A percentile compares a stretch with the other conserved stretches of the same genome.
These are phyloP conservation scores for Hippocampus barbouri DNA, from an alignment of 2,113 vertebrate species.

Conservation along the genomic window DNA sequence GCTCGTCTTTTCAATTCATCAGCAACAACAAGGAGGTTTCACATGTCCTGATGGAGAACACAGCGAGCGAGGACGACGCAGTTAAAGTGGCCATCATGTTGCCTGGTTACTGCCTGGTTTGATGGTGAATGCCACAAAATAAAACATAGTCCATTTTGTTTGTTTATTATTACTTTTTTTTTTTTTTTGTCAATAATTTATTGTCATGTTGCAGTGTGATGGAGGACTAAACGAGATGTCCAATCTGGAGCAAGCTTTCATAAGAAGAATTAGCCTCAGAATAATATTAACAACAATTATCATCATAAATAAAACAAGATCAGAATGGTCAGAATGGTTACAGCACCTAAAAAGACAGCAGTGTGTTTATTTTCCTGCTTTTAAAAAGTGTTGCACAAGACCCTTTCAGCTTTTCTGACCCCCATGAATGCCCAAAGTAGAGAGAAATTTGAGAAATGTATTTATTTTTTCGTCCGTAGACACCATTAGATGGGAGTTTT, in stretches of 20 bases:
- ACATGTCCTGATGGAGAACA: constrained; percentile 62
- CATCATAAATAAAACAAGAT: constrained; percentile 75
- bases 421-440: constrained; percentile 23
- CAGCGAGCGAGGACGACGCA: constrained; percentile 18
- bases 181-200: constrained; percentile 73
- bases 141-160: constrained; percentile 11
- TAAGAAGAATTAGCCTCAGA: constrained; percentile 61
- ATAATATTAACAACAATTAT: constrained; percentile 74
- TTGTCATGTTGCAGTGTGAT: constrained; percentile 72
- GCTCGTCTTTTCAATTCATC: constrained; percentile 87
- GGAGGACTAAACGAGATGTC: constrained; percentile 71
- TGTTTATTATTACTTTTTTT: not conserved
- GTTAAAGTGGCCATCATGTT: constrained; percentile 64
- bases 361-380: constrained; percentile 63
- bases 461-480: not conserved
- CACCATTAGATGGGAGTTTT: not conserved
- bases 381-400: constrained; percentile 68
- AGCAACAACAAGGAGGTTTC: constrained; percentile 81
- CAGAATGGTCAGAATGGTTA: constrained; percentile 56
- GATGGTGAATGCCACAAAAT: constrained; percentile 34
- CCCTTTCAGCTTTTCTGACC: constrained; percentile 31
- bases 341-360: constrained; percentile 78
- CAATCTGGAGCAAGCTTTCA: constrained; percentile 76
- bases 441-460: not conserved
- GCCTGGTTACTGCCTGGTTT: constrained; percentile 63